phyloP scores from a whole-genome alignment of 2,113 vertebrate species.

The Lepus europaeus region DNA sequence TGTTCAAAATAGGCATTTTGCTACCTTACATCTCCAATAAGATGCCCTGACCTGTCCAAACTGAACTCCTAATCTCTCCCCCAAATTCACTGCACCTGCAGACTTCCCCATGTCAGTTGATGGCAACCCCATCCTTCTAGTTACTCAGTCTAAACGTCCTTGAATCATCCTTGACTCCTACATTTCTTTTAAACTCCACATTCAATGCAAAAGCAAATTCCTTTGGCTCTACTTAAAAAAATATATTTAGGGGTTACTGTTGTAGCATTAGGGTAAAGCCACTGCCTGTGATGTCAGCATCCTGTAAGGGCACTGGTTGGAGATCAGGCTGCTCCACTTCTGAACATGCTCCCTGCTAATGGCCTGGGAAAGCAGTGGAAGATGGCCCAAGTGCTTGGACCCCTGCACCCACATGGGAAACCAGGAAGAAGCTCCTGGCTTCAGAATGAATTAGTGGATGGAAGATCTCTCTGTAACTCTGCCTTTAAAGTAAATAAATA shows the following conservation, averaged over 20 bases:
- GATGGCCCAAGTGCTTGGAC: no score
- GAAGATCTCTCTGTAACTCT: no score
- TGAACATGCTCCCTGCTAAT: no score
- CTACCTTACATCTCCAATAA: neutral
- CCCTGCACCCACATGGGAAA: no score
- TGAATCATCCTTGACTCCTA: neutral
- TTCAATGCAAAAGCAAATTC: neutral
- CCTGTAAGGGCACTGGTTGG: no score
- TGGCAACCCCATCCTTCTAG: neutral
- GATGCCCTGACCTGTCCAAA: neutral
- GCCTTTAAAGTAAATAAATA: no score
- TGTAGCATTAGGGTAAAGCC: no score
- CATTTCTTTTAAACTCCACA: neutral
- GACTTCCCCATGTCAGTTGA: neutral
- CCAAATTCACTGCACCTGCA: neutral
- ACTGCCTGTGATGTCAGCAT: no score
- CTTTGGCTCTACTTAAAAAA: constrained; percentile 29
- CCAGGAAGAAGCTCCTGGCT: no score
- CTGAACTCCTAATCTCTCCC: neutral
- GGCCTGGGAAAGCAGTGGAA: no score
- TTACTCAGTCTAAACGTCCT: constrained; percentile 13
- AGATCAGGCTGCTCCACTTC: no score
- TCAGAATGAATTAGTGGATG: no score
- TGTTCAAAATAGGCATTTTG: neutral
- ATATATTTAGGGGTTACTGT: neutral